Evolutionary conservation across 2,797 vertebrate species (phyloP).

Genomic region (Lagodon rhomboides): DNA sequence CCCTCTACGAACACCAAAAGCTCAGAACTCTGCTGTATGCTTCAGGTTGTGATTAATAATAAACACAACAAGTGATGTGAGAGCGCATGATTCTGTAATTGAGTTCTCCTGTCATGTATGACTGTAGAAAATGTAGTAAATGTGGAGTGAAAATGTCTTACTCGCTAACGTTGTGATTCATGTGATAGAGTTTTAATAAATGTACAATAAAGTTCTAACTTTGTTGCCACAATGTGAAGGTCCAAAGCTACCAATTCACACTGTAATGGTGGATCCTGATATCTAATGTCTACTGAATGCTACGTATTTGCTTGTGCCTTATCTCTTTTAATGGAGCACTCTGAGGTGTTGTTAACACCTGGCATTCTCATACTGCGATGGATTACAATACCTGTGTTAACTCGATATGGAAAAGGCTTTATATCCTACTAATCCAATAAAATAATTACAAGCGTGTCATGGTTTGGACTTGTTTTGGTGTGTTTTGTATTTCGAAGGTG

Average conservation of each 20-base stretch:
- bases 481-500: too few species aligned
- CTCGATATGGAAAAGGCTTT: background rate
- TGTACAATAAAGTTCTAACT: background rate
- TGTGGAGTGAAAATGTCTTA: background rate
- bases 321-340: background rate
- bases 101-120: background rate
- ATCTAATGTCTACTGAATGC: background rate
- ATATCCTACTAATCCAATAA: background rate
- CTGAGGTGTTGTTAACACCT: background rate
- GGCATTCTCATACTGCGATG: background rate
- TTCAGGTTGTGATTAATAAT: background rate
- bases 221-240: background rate
- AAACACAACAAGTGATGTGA: background rate
- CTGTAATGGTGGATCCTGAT: background rate
- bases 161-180: background rate
- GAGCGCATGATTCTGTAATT: background rate
- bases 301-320: background rate
- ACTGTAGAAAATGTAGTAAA: background rate
- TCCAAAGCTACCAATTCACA: background rate
- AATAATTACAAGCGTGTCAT: background rate
- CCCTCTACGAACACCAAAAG: background rate
- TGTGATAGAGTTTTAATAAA: background rate
- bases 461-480: too few species aligned
- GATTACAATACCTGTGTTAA: slow-evolving; percentile 8
- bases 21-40: background rate